phyloP scores from a whole-genome alignment of 2,888 invertebrate species.

The Nectonema munidae region DNA sequence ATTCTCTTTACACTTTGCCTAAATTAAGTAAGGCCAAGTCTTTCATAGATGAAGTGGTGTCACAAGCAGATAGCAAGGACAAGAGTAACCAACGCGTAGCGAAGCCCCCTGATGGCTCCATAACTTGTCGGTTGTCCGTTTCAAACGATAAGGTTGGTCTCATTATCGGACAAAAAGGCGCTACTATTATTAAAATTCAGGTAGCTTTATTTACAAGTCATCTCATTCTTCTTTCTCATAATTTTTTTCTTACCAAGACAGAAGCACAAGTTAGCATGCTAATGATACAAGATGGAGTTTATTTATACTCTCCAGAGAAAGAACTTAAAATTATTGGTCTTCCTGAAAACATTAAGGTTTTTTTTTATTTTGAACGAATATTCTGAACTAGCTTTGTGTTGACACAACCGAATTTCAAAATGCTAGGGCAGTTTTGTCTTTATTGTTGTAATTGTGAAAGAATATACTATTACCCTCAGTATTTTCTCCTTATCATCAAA shows the following conservation, averaged over 20 bases:
- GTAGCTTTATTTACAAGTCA: slow-evolving; percentile 18
- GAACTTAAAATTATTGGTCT: slow-evolving; percentile 76
- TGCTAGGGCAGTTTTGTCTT: no score
- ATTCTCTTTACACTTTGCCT: slow-evolving; percentile 20
- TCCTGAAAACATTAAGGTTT: slow-evolving; percentile 33
- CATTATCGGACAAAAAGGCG: slow-evolving; percentile 92
- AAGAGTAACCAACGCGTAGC: no score
- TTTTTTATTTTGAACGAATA: no score
- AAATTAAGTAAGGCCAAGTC: slow-evolving; percentile 39
- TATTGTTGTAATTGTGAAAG: no score
- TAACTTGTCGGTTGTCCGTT: no score
- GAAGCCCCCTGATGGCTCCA: no score
- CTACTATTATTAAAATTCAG: slow-evolving; percentile 56
- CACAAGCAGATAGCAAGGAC: no score
- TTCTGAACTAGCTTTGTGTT: no score
- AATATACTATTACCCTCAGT: no score
- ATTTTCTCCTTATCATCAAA: no score
- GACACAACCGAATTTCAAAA: no score
- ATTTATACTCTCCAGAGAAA: slow-evolving; percentile 50
- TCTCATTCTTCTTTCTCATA: background rate
- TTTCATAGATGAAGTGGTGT: slow-evolving; percentile 34
- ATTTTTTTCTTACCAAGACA: slow-evolving; percentile 30
- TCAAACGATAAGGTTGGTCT: slow-evolving; percentile 88
- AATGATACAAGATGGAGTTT: slow-evolving; percentile 84
- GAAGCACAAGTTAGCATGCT: slow-evolving; percentile 95